Percentiles rank a stretch among this genome's conserved stretches.
phyloP scores from a whole-genome alignment of 2,888 invertebrate genomes.

The Dasypogon diadema region DNA sequence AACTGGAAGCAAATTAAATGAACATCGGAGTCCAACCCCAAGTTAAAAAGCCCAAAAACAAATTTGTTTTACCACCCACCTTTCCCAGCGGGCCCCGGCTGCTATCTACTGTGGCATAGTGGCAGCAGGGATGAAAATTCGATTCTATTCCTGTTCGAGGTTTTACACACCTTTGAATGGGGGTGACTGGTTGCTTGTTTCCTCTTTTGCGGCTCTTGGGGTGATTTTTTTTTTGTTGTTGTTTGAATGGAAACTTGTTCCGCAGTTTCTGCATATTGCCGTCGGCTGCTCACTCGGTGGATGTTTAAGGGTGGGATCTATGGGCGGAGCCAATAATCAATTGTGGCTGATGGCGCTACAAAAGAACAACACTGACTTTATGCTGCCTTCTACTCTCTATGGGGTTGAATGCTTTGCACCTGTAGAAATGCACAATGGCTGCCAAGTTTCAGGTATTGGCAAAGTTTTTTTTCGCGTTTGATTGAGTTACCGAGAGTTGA shows the following conservation, averaged over 20 bases:
- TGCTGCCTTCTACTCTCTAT: constrained; percentile 1
- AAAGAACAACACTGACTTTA: constrained; percentile 45
- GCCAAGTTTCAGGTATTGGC: constrained; percentile 25
- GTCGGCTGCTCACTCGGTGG: constrained; percentile 48
- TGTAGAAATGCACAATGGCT: constrained; percentile 48
- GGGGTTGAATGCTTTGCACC: constrained; percentile 28
- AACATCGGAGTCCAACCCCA: constrained; percentile 40
- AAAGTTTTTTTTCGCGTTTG: constrained; percentile 12
- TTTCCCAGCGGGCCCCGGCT: background rate
- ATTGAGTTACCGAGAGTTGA: background rate
- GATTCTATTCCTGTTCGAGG: constrained; percentile 43
- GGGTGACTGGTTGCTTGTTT: background rate
- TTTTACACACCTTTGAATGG: constrained; percentile 34
- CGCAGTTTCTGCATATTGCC: constrained; percentile 38
- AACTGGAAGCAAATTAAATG: constrained; percentile 49
- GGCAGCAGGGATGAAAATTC: constrained; percentile 46
- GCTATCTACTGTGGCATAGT: background rate
- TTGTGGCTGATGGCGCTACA: constrained; percentile 47
- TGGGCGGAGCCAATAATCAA: constrained; percentile 57
- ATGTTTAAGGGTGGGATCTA: constrained; percentile 48
- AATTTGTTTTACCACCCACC: constrained; percentile 37
- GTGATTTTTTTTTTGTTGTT: background rate
- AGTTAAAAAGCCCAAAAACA: constrained; percentile 37
- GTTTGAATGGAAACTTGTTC: constrained; percentile 15
- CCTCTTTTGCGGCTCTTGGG: constrained; percentile 5